Conservation (phyloP, 2,113 vertebrate species). For the Pardalotus punctatus region DNA sequence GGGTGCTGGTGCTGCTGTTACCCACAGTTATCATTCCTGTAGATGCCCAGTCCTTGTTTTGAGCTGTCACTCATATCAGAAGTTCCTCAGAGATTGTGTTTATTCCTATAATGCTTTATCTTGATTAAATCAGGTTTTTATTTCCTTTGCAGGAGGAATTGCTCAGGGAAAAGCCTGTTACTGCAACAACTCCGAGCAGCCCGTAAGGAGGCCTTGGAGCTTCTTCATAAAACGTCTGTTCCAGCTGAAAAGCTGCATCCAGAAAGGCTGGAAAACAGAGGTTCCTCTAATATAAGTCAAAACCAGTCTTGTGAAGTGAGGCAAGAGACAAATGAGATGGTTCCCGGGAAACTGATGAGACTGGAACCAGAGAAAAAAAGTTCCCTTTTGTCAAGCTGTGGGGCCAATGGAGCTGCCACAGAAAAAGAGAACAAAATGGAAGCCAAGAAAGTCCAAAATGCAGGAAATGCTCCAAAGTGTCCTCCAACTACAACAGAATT, state of each 20-base stretch:
- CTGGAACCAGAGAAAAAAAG: neutral
- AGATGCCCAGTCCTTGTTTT: neutral
- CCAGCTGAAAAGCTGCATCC: neutral
- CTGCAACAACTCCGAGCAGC: neutral
- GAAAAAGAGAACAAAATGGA: neutral
- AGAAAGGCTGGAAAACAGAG: neutral
- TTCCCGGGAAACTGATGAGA: neutral
- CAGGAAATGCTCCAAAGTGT: neutral
- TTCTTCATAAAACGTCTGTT: neutral
- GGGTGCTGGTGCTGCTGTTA: neutral
- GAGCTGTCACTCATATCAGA: neutral
- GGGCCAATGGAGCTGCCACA: neutral
- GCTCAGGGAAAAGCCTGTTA: constrained; percentile 39
- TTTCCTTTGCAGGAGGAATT: constrained; percentile 37
- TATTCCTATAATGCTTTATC: neutral
- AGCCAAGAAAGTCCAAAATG: neutral
- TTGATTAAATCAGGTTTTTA: neutral
- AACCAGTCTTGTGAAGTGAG: neutral
- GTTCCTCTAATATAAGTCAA: neutral
- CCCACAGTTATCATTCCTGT: neutral
- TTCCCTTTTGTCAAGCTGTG: neutral
- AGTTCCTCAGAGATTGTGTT: neutral
- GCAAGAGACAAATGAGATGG: neutral
- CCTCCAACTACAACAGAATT: neutral
- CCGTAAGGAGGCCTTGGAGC: neutral